Percentiles rank a stretch among this genome's conserved stretches.
Evolutionary conservation across 2,113 vertebrate species (phyloP).

Genomic region (Nesogale talazaci): DNA sequence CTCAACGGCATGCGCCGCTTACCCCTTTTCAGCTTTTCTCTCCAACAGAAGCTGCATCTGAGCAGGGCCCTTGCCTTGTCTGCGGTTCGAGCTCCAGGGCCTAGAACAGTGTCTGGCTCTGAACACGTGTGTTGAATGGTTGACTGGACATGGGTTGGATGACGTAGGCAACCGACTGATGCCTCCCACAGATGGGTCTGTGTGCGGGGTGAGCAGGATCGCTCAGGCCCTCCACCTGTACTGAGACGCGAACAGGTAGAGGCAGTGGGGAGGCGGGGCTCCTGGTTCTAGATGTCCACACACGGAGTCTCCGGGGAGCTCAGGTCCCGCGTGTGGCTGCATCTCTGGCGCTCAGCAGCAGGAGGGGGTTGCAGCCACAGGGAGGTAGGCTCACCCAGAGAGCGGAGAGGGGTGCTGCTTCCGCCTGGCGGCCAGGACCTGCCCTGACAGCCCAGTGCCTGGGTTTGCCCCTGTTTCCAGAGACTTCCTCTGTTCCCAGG

Average conservation of each 20-base stretch:
- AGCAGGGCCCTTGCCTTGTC: neutral
- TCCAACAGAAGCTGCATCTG: neutral
- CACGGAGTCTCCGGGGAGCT: neutral
- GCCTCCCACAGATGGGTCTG: neutral
- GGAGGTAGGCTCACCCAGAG: neutral
- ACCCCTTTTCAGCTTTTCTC: neutral
- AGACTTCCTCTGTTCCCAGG: neutral
- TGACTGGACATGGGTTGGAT: neutral
- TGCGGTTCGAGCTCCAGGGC: neutral
- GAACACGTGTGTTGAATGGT: neutral
- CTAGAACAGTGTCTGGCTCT: neutral
- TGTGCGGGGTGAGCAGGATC: too few relatives aligned
- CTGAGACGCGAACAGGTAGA: neutral
- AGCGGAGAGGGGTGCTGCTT: neutral
- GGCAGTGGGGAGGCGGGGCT: neutral
- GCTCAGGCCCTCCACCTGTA: neutral
- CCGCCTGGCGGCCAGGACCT: neutral
- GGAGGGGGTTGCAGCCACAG: neutral
- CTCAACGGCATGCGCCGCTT: too few relatives aligned
- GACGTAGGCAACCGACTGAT: neutral
- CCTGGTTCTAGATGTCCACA: neutral
- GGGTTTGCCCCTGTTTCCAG: neutral
- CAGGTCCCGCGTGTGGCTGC: fast-evolving
- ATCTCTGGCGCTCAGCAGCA: neutral
- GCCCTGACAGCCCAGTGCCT: neutral